phyloP scores from a whole-genome alignment of 1,140 invertebrate species.

The Bradysia coprophila region DNA sequence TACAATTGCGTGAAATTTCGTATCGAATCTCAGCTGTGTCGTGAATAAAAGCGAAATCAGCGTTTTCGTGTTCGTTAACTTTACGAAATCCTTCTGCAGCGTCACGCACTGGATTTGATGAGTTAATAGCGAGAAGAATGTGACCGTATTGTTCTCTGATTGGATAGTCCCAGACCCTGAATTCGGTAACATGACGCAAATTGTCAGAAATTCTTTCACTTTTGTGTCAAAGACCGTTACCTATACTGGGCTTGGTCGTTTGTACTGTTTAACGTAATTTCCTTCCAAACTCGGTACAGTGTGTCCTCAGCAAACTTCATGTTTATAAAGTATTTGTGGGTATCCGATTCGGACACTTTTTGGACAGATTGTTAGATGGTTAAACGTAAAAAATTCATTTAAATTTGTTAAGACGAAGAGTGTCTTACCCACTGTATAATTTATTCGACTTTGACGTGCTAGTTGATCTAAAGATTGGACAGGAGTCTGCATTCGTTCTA shows the following conservation, averaged over 20 bases:
- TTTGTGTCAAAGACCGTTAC: background rate
- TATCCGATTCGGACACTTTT: slow-evolving; percentile 55
- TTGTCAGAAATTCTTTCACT: background rate
- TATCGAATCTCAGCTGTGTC: slow-evolving; percentile 73
- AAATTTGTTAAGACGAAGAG: too few species aligned
- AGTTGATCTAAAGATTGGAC: slow-evolving; percentile 76
- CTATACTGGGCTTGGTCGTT: slow-evolving; percentile 40
- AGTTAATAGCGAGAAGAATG: slow-evolving; percentile 65
- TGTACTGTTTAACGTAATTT: slow-evolving; percentile 62
- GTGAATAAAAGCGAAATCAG: slow-evolving; percentile 78
- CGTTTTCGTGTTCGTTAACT: slow-evolving; percentile 54
- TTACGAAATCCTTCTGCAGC: slow-evolving; percentile 54
- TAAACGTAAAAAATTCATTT: too few species aligned
- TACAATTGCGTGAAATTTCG: slow-evolving; percentile 63
- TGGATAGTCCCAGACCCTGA: slow-evolving; percentile 84
- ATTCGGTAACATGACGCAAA: too few species aligned
- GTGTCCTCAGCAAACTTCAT: slow-evolving; percentile 84
- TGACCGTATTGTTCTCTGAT: slow-evolving; percentile 80
- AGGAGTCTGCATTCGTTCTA: slow-evolving; percentile 86
- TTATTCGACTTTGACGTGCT: slow-evolving; percentile 69
- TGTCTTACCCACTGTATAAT: slow-evolving; percentile 78
- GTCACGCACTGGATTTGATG: slow-evolving; percentile 46
- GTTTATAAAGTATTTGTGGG: slow-evolving; percentile 75
- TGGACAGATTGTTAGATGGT: too few species aligned
- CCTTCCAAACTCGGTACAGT: slow-evolving; percentile 75